Evolutionary conservation across 53 echinoderm and acorn worm genomes (phyloP).

Genomic region (Luidia sarsii): DNA sequence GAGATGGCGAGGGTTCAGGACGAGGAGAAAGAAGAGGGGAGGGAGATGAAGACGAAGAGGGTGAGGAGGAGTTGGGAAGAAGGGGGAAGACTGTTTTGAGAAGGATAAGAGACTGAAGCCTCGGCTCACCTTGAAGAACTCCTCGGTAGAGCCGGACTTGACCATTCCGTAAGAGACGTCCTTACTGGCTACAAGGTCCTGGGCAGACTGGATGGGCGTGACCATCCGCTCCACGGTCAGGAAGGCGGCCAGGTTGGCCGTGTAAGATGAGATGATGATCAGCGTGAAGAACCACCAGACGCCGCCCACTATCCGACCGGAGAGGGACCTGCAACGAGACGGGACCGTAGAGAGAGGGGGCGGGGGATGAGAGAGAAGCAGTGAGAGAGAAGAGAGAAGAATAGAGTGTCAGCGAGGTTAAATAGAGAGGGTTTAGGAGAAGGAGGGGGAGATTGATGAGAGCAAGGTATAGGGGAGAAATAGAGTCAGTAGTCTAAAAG

Average conservation of each 20-base stretch:
- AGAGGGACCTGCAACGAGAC: constrained; percentile 82
- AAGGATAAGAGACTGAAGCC: not conserved
- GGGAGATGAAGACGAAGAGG: not conserved
- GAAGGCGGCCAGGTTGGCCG: constrained; percentile 97
- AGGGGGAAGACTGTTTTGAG: no score
- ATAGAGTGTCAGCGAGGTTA: no score
- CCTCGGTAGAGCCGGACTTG: constrained; percentile 65
- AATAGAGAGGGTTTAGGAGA: no score
- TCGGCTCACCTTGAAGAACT: constrained; percentile 79
- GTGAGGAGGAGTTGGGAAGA: no score
- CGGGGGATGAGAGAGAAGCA: no score
- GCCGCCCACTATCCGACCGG: constrained; percentile 96
- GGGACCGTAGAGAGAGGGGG: no score
- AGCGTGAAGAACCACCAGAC: constrained; percentile 99
- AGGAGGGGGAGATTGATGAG: no score
- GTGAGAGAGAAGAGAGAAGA: no score
- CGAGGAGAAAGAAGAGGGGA: not conserved
- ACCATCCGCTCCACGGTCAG: constrained; percentile 94
- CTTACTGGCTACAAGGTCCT: constrained; percentile 80
- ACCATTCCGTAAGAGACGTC: constrained; percentile 87
- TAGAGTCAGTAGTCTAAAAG: no score
- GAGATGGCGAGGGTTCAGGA: no score
- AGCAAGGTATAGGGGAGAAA: no score
- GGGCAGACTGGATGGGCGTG: constrained; percentile 82
- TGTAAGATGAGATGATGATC: constrained; percentile 97